Evolutionary conservation across 1,140 invertebrate genomes (phyloP), one percentile per base, ranked within the genome.

Genomic region (Steinernema feltiae): DNA sequence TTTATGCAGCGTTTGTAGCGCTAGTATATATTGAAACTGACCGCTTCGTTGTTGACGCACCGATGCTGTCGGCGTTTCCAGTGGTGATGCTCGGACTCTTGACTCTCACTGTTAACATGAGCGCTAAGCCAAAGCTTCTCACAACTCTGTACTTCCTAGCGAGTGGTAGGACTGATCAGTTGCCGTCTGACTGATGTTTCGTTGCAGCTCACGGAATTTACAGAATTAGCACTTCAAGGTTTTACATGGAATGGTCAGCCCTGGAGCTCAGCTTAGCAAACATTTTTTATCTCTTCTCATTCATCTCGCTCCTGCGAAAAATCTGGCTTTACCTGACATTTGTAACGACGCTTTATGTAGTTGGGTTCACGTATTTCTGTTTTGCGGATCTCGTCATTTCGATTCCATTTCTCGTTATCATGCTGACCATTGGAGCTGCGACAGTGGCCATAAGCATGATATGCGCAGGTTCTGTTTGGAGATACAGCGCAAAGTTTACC

Each of bases 361-460:
- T 46, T 17, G 27, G 35, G 1, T 73, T 73, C 30, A 29, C 72
- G 31, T 73, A 32, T 41, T 30, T 73, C 31, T 73, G 72, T 30
- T 73, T 73, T 32, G 72, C 72, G 24, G 72, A 73, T 48, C 72
- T 73, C n/a, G 12, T 73, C 30, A n/a, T 30, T 17, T 73, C 72
- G 18, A 73, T 73, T 53, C 72, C 72, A n/a, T 24, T 24, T 17
- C 72, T 73, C 35, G 72, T 73, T 17, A 29, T 41, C 32, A 48
- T 41, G 27, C 72, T 73, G 1, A 24, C 48, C 7, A 1, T 73
- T n/a, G 72, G 32, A 18, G 35, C 30, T 15, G 15, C 31, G 2
- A 17, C 48, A 1, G 30, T 41, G 18, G n/a, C 48, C 24, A 18
- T 73, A 15, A 30, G 72, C 72, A 32, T 31, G 27, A 12, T 73